Evolutionary conservation across 2,797 vertebrate genomes (phyloP), one percentile per base, ranked within the genome.

Genomic region (Betta splendens): DNA sequence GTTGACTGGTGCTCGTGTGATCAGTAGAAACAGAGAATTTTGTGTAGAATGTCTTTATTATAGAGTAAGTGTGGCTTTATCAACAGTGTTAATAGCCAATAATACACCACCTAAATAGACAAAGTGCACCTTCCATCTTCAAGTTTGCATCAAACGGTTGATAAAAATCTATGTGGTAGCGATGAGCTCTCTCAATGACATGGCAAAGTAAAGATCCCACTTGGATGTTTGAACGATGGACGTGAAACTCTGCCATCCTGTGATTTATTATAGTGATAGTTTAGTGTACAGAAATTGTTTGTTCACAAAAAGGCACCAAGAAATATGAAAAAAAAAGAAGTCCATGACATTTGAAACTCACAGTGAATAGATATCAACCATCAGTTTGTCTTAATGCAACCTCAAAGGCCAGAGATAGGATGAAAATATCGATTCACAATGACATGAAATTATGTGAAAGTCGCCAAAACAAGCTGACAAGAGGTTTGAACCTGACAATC

Each of bases 241-340:
- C 36, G 66, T 37, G 26, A n/a, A 72, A 75, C 54, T 39, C 54
- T 25, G 28, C 32, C 47, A 53, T 40, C 45, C 5, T 72, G 53
- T 62, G 72, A 73, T 48, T 73, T 75, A 40, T 74, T 71, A 57
- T 69, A 64, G 56, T 66, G 75, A 80, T 77, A 77, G 79, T 84
- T 80, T 85, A 78, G 58, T 70, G 55, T 71, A 81, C 59, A 78
- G 60, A 57, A 84, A 80, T 64, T 13, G 65, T 67, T 54, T 43
- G 64, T 78, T 82, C 76, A 84, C 61, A 74, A 80, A 91, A 31
- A 92, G 89, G 92, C 92, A 92, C 90, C 83, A 77, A 86, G 77
- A 88, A 86, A 71, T 40, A 72, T 57, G 21, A 58, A 79, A 53
- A 55, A 66, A 76, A n/a, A n/a, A n/a, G 59, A 22, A 13, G 9